Conservation (phyloP, 1,140 invertebrate genomes). For the Notospermus geniculatus region DNA sequence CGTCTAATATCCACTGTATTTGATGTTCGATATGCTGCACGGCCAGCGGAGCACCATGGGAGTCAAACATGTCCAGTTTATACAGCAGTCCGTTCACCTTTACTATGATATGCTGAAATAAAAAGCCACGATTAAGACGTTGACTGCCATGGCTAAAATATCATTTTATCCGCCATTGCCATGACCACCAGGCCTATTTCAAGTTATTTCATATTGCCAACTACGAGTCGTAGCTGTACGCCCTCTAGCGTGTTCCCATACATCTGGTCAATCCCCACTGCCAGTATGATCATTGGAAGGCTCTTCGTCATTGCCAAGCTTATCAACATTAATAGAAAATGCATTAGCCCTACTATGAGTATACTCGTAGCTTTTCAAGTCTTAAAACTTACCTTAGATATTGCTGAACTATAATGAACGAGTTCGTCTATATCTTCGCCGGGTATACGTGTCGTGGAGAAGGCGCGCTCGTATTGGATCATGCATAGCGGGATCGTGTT, state of each 20-base stretch:
- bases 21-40: conserved; percentile 53
- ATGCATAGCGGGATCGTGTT: conserved; percentile 87
- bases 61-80: conserved; percentile 56
- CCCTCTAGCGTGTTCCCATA: too few species aligned
- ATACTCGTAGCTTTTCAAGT: too few species aligned
- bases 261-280: too few species aligned
- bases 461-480: conserved; percentile 93
- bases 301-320: too few species aligned
- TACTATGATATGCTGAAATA: conserved; percentile 54
- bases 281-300: too few species aligned
- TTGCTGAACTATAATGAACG: conserved; percentile 45
- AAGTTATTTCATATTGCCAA: too few species aligned
- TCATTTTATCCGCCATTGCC: too few species aligned
- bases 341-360: too few species aligned
- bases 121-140: conserved; percentile 1
- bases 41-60: conserved; percentile 51
- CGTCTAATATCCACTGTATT: conserved; percentile 57
- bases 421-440: conserved; percentile 57
- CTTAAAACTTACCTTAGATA: conserved; percentile 37
- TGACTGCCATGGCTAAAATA: too few species aligned
- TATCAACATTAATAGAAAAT: too few species aligned
- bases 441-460: conserved; percentile 80
- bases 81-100: conserved; percentile 54
- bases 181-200: too few species aligned
- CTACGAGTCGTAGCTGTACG: too few species aligned